Evolutionary conservation across 2,113 vertebrate genomes (phyloP).

Genomic region (Esox niger): DNA sequence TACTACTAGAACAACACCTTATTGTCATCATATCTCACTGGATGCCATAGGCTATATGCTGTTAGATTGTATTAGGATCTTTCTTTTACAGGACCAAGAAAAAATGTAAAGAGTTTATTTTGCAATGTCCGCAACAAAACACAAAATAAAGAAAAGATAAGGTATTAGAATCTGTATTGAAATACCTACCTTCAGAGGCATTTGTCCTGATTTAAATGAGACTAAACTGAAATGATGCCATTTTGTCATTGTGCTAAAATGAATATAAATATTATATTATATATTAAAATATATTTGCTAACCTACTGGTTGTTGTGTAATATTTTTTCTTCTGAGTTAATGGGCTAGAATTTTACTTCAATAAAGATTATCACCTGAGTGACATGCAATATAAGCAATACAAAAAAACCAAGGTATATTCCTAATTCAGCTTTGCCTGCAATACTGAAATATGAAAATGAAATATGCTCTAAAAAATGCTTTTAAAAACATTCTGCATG

Average conservation of each 20-base stretch:
- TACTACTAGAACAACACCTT: not conserved
- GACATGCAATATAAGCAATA: no score
- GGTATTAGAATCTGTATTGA: constrained; percentile 40
- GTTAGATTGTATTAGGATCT: constrained; percentile 51
- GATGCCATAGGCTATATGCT: constrained; percentile 55
- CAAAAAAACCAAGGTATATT: no score
- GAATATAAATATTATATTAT: constrained; percentile 75
- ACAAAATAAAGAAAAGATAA: constrained; percentile 13
- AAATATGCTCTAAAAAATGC: no score
- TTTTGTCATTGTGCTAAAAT: constrained; percentile 81
- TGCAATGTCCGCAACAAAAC: constrained; percentile 51
- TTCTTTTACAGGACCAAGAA: constrained; percentile 33
- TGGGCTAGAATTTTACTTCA: no score
- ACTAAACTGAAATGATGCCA: constrained; percentile 71
- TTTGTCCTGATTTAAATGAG: constrained; percentile 72
- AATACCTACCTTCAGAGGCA: constrained; percentile 49
- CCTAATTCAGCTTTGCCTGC: no score
- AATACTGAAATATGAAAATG: no score
- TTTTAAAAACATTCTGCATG: no score
- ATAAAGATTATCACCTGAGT: no score
- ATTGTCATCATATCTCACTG: constrained; percentile 13
- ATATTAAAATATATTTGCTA: constrained; percentile 85
- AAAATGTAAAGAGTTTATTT: constrained; percentile 55
- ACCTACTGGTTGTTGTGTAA: constrained; percentile 45
- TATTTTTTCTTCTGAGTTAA: not conserved